Evolutionary conservation across 2,888 invertebrate species (phyloP).

Genomic region (Aplocera efformata): DNA sequence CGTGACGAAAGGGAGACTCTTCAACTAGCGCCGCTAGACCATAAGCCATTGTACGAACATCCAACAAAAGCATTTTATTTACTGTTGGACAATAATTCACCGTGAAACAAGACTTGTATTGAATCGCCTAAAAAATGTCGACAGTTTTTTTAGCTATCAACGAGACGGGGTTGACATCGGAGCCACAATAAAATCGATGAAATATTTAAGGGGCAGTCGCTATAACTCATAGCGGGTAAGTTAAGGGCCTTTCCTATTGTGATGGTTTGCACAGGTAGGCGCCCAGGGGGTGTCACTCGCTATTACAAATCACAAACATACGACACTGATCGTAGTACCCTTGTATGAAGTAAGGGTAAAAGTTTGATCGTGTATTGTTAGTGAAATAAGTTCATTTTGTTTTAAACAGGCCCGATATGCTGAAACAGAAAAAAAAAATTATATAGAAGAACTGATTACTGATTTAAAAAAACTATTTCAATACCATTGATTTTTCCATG

Average conservation of each 20-base stretch:
- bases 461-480: too few relatives aligned
- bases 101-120: conserved; percentile 53
- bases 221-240: conserved; percentile 64
- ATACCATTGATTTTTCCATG: too few relatives aligned
- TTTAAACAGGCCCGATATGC: too few relatives aligned
- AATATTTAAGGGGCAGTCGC: conserved; percentile 69
- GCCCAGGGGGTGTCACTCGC: conserved; percentile 47
- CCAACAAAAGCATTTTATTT: conserved; percentile 22
- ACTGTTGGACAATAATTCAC: conserved; percentile 45
- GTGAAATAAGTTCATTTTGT: conserved; percentile 29
- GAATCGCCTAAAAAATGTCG: conserved; percentile 62
- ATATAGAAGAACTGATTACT: too few relatives aligned
- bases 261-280: conserved; percentile 66
- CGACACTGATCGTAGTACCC: conserved; percentile 25
- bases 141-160: conserved; percentile 64
- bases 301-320: conserved; percentile 32
- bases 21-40: conserved; percentile 2
- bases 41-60: conserved; percentile 11
- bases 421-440: too few relatives aligned
- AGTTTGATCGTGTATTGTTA: conserved; percentile 40
- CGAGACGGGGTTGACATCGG: conserved; percentile 77
- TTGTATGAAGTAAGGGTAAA: conserved; percentile 28
- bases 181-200: conserved; percentile 80
- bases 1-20: conserved; percentile 11
- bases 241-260: conserved; percentile 53